Conservation (phyloP, 1,140 invertebrate species). For the Drosophila rufa region DNA sequence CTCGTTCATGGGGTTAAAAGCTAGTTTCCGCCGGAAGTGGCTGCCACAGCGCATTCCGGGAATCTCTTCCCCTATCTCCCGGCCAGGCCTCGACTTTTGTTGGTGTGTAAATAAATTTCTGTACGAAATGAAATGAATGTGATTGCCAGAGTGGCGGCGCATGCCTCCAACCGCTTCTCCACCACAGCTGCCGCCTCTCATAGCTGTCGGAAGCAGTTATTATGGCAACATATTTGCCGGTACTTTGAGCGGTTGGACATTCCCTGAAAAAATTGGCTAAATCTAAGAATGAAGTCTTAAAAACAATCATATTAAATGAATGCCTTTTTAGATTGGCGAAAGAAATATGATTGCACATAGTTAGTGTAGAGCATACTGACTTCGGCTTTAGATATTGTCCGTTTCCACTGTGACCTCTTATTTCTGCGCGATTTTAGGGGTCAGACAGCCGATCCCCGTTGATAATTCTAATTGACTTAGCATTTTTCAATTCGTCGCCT, state of each 20-base stretch:
- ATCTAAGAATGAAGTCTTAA: slow-evolving; percentile 7
- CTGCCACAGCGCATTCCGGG: slow-evolving; percentile 69
- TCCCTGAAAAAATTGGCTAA: neutral
- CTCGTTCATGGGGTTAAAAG: slow-evolving; percentile 82
- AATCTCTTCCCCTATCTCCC: neutral
- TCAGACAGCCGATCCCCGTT: slow-evolving; percentile 11
- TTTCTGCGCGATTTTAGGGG: neutral
- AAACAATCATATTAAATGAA: neutral
- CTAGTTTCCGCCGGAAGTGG: slow-evolving; percentile 83
- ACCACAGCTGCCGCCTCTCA: slow-evolving; percentile 14
- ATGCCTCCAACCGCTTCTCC: slow-evolving; percentile 26
- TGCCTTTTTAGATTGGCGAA: neutral
- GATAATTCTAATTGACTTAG: slow-evolving; percentile 70
- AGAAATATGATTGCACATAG: neutral
- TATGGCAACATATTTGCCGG: slow-evolving; percentile 76
- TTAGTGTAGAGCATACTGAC: slow-evolving; percentile 7
- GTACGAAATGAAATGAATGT: slow-evolving; percentile 82
- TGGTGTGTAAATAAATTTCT: slow-evolving; percentile 79
- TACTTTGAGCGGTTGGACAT: slow-evolving; percentile 27
- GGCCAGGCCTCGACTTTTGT: slow-evolving; percentile 18
- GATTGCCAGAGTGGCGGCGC: slow-evolving; percentile 64
- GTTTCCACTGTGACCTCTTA: neutral
- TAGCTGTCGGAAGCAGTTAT: slow-evolving; percentile 72
- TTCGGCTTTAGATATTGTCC: neutral
- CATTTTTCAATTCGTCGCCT: slow-evolving; percentile 54